Percentiles rank a stretch among this genome's conserved stretches.
Conservation (phyloP, 2,888 invertebrate species). For the Nephrotoma appendiculata region DNA sequence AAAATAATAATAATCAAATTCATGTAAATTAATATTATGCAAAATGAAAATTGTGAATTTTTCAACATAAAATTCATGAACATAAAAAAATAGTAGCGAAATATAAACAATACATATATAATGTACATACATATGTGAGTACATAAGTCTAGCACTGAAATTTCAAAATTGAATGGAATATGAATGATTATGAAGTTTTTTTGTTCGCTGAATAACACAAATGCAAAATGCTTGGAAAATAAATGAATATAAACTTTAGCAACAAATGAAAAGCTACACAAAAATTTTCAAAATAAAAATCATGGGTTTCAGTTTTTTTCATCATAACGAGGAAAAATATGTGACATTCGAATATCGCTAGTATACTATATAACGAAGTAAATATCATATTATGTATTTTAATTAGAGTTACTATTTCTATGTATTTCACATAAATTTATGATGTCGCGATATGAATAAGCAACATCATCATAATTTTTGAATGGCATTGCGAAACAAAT, state of each 20-base stretch:
- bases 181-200: background rate
- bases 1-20: background rate
- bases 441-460: too few relatives aligned
- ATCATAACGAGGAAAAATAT: background rate
- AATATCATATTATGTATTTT: background rate
- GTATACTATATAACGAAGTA: background rate
- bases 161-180: background rate
- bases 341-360: background rate
- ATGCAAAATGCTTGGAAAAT: background rate
- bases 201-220: background rate
- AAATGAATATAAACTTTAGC: background rate
- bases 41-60: background rate
- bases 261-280: background rate
- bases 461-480: too few relatives aligned
- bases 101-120: background rate
- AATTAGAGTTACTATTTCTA: background rate
- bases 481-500: too few relatives aligned
- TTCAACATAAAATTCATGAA: background rate
- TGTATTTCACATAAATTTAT: too few relatives aligned
- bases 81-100: background rate
- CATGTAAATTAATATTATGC: background rate
- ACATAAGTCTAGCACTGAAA: background rate
- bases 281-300: background rate
- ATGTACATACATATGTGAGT: too few relatives aligned
- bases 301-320: background rate